Percentiles rank a stretch among this genome's conserved stretches.
These are phyloP conservation scores for Apotomis betuletana DNA, from an alignment of 2,888 invertebrate genomes.

Conservation along the genomic window DNA sequence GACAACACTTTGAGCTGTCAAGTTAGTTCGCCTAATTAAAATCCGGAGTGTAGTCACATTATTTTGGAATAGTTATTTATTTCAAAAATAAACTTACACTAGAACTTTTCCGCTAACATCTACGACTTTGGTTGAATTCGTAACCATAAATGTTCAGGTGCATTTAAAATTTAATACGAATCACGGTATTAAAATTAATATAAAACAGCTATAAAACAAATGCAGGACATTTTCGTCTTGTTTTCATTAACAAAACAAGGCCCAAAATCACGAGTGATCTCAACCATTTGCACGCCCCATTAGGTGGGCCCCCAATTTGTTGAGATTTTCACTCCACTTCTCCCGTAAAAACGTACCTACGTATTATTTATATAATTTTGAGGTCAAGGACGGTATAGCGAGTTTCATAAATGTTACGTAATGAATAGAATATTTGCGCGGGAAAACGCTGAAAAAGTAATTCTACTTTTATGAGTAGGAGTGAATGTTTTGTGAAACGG, in stretches of 20 bases:
- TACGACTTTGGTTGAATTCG: too few relatives aligned
- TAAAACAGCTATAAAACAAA: conserved; percentile 3
- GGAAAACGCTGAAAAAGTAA: conserved; percentile 4
- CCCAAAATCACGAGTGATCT: conserved; percentile 51
- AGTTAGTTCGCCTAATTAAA: too few relatives aligned
- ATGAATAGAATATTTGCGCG: conserved; percentile 1
- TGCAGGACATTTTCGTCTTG: conserved; percentile 24
- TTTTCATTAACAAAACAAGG: conserved; percentile 43
- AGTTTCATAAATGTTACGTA: not conserved
- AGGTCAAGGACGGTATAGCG: conserved; percentile 53
- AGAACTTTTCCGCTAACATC: too few relatives aligned
- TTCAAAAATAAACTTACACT: too few relatives aligned
- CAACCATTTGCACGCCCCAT: conserved; percentile 61
- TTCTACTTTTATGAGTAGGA: conserved; percentile 2
- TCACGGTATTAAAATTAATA: too few relatives aligned
- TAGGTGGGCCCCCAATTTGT: conserved; percentile 66
- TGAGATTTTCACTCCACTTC: conserved; percentile 53
- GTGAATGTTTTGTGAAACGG: not conserved
- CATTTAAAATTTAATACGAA: too few relatives aligned
- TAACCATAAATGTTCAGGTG: too few relatives aligned
- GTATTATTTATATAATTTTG: conserved; percentile 48
- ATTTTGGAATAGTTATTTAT: too few relatives aligned
- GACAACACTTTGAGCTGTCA: too few relatives aligned
- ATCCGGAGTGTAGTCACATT: too few relatives aligned
- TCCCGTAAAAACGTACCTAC: conserved; percentile 48